Conservation (phyloP, 2,113 vertebrate genomes). For the Bothrops jararaca region DNA sequence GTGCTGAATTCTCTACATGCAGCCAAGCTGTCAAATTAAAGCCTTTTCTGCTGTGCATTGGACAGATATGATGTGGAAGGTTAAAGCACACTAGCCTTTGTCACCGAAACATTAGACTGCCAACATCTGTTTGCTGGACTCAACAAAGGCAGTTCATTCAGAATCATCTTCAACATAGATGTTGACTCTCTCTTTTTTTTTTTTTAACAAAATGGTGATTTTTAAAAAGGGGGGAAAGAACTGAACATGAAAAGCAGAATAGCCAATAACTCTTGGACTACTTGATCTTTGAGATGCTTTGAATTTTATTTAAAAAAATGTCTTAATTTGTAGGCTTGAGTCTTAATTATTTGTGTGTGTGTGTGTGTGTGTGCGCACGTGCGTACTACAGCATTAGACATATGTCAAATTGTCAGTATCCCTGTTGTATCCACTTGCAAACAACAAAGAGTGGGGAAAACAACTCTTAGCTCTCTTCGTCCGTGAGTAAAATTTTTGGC, state of each 20-base stretch:
- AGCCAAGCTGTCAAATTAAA: constrained; percentile 71
- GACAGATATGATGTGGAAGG: constrained; percentile 56
- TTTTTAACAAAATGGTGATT: background rate
- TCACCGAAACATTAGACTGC: constrained; percentile 55
- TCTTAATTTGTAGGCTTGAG: constrained; percentile 57
- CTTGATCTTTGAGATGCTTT: constrained; percentile 25
- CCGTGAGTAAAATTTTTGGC: constrained; percentile 72
- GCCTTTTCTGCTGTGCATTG: constrained; percentile 37
- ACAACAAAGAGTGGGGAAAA: constrained; percentile 68
- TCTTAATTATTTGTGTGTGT: constrained; percentile 61
- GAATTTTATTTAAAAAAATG: constrained; percentile 53
- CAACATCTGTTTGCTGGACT: constrained; percentile 64
- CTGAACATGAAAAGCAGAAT: constrained; percentile 5
- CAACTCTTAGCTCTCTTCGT: constrained; percentile 64
- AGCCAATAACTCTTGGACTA: background rate
- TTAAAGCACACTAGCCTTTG: constrained; percentile 63
- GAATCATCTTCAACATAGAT: constrained; percentile 34
- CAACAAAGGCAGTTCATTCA: constrained; percentile 53
- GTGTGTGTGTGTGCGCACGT: no score
- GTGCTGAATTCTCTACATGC: constrained; percentile 62
- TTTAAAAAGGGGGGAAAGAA: constrained; percentile 21
- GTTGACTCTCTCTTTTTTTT: background rate
- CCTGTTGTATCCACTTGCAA: constrained; percentile 80
- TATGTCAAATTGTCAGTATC: constrained; percentile 77
- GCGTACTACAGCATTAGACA: constrained; percentile 71